Conservation (phyloP, 2,797 vertebrate genomes). For the Synaphobranchus kaupii region DNA sequence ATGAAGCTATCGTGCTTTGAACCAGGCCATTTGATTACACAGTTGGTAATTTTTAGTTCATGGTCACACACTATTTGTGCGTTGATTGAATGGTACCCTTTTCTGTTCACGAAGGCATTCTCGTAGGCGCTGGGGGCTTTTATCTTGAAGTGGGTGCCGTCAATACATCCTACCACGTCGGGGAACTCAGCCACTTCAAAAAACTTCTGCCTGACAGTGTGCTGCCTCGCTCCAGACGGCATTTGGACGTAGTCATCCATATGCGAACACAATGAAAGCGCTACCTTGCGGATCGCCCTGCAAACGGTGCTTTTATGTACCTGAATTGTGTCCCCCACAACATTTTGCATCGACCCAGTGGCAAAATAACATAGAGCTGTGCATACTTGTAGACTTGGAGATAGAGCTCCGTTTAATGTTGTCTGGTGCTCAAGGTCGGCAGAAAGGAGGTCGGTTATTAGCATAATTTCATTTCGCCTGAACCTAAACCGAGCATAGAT, state of each 20-base stretch:
- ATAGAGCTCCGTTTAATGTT: neutral
- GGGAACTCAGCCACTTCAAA: neutral
- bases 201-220: neutral
- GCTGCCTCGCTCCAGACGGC: neutral
- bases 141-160: neutral
- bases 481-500: too few relatives aligned
- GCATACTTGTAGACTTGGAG: neutral
- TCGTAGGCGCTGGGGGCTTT: too few relatives aligned
- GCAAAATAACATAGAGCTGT: neutral
- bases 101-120: too few relatives aligned
- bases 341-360: neutral
- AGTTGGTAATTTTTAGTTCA: neutral
- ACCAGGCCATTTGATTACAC: constrained; percentile 15
- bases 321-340: neutral
- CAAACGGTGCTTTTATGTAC: neutral
- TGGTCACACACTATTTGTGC: neutral
- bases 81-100: constrained; percentile 16
- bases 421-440: neutral
- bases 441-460: too few relatives aligned
- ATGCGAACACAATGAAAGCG: neutral
- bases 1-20: constrained; percentile 2
- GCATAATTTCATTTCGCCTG: too few relatives aligned
- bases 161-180: neutral
- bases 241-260: neutral
- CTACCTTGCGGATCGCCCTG: neutral